phyloP scores from a whole-genome alignment of 2,797 vertebrate genomes.

The Garrulus glandarius region DNA sequence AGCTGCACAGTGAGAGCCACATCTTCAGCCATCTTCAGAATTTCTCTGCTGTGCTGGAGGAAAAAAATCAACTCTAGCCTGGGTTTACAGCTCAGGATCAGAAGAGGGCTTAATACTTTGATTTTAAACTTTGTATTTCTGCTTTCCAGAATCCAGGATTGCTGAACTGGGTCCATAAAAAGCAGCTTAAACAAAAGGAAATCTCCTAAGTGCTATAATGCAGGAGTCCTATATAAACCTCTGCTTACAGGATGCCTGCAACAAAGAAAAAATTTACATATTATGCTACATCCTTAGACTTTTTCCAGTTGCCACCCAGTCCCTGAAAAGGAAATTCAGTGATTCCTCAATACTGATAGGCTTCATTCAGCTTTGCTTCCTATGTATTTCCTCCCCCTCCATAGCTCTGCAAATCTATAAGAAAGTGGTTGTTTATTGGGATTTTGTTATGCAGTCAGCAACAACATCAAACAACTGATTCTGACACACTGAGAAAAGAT shows the following conservation, averaged over 20 bases:
- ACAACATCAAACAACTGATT: neutral
- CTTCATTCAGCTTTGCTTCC: neutral
- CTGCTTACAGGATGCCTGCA: conserved; percentile 11
- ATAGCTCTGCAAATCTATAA: neutral
- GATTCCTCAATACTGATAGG: neutral
- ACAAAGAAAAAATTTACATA: neutral
- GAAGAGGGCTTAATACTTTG: neutral
- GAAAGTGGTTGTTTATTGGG: neutral
- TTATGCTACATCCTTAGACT: conserved; percentile 28
- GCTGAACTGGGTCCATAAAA: neutral
- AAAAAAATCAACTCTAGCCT: neutral
- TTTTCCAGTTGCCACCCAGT: conserved; percentile 4
- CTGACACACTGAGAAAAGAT: neutral
- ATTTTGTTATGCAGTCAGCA: neutral
- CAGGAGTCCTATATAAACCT: neutral
- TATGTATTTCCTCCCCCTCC: neutral
- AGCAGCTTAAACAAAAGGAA: neutral
- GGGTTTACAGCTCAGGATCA: neutral
- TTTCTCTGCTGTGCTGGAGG: neutral
- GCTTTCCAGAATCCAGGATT: neutral
- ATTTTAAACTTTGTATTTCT: neutral
- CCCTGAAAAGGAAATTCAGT: neutral
- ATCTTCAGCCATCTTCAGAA: neutral
- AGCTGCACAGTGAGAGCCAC: neutral
- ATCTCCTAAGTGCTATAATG: neutral